Conservation (phyloP, 2,113 vertebrate species). For the Vidua chalybeata region DNA sequence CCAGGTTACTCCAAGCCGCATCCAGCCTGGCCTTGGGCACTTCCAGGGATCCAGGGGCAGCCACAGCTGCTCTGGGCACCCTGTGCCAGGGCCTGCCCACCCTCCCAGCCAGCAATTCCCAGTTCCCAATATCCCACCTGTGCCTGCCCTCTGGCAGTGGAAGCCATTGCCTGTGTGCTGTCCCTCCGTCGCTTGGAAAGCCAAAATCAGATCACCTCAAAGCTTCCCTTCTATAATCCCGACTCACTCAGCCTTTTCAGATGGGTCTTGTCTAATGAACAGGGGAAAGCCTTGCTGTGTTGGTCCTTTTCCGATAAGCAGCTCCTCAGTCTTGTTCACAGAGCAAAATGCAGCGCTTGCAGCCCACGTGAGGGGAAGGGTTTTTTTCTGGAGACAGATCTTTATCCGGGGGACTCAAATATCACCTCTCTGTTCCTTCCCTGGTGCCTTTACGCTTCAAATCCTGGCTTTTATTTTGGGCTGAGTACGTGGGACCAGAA, state of each 20-base stretch:
- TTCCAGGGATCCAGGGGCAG: not conserved
- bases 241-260: not conserved
- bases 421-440: not conserved
- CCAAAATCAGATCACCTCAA: not conserved
- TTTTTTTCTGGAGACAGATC: not conserved
- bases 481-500: not conserved
- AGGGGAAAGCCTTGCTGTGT: not conserved
- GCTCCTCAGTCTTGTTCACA: not conserved
- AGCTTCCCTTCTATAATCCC: not conserved
- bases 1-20: rapidly evolving
- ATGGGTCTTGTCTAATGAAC: rapidly evolving
- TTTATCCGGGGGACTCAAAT: not conserved
- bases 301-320: not conserved
- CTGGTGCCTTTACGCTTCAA: not conserved
- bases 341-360: not conserved
- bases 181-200: rapidly evolving
- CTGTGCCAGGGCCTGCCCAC: not conserved
- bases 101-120: not conserved
- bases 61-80: not conserved
- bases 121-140: rapidly evolving
- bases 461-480: not conserved
- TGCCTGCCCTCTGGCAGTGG: not conserved
- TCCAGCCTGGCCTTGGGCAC: not conserved
- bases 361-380: not conserved
- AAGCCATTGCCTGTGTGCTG: not conserved